A percentile compares a stretch with the other conserved stretches of the same genome.
These are phyloP conservation scores for Panagrolaimus sp. DNA, from an alignment of 1,140 invertebrate species.

Conservation along the genomic window DNA sequence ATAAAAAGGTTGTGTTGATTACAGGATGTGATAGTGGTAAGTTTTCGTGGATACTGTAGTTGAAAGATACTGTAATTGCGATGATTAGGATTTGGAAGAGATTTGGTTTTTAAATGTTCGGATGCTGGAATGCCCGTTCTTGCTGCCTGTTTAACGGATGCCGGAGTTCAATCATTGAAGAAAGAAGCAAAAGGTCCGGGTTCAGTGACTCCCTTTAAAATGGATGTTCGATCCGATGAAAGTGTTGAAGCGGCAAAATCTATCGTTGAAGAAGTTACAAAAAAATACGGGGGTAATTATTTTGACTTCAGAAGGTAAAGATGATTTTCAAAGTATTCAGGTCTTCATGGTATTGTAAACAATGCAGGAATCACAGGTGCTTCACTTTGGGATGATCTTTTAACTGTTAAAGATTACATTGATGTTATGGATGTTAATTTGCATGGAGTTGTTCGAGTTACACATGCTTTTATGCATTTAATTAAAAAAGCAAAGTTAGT, in stretches of 20 bases:
- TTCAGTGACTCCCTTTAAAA: background rate
- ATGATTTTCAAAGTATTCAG: background rate
- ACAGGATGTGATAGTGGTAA: conserved; percentile 14
- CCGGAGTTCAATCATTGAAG: background rate
- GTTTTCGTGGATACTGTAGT: background rate
- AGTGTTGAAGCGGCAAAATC: background rate
- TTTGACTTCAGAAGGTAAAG: background rate
- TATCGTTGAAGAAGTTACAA: background rate
- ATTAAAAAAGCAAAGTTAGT: background rate
- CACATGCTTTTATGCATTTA: background rate
- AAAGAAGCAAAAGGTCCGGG: conserved; percentile 1
- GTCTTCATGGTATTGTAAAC: conserved; percentile 8
- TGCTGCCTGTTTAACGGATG: background rate
- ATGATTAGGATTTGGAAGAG: background rate
- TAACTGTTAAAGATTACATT: background rate
- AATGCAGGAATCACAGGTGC: background rate
- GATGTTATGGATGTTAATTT: background rate
- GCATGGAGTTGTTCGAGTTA: background rate
- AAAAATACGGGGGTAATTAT: background rate
- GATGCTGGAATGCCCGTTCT: background rate
- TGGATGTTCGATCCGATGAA: conserved; percentile 8
- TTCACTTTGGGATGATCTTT: background rate
- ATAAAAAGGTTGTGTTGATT: conserved; percentile 7
- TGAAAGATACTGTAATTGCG: too few species aligned
- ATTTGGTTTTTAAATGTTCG: background rate